Evolutionary conservation across 2,113 vertebrate species (phyloP).

Genomic region (Chitala chitala): DNA sequence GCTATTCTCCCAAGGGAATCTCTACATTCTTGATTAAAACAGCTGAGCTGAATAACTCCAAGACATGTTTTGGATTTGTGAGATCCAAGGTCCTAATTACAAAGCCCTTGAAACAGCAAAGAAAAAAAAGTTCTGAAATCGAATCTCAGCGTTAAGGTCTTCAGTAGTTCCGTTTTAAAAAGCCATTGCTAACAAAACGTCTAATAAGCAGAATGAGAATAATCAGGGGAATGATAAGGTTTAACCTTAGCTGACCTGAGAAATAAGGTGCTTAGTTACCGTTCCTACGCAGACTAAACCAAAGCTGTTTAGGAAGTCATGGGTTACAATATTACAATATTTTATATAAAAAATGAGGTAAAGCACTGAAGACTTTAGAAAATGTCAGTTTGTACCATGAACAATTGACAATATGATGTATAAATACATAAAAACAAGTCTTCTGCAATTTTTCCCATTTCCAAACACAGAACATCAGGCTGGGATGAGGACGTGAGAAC

Average conservation of each 20-base stretch:
- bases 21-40: background rate
- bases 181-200: background rate
- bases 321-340: too few relatives aligned
- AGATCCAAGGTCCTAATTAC: background rate
- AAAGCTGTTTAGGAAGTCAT: background rate
- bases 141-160: constrained; percentile 7
- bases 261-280: constrained; percentile 1
- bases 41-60: background rate
- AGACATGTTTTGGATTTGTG: constrained; percentile 22
- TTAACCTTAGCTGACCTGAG: background rate
- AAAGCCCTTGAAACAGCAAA: background rate
- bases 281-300: background rate
- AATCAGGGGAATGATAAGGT: constrained; percentile 4
- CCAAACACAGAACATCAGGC: too few relatives aligned
- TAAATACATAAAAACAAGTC: too few relatives aligned
- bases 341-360: too few relatives aligned
- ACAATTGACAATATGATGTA: too few relatives aligned
- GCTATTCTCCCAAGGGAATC: background rate
- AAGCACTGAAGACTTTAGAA: too few relatives aligned
- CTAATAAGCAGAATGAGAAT: constrained; percentile 4
- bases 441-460: too few relatives aligned
- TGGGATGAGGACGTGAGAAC: too few relatives aligned
- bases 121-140: constrained; percentile 11
- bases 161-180: constrained; percentile 15
- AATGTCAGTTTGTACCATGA: too few relatives aligned